A percentile compares a stretch with the other conserved stretches of the same genome.
Conservation (phyloP, 2,888 invertebrate species). For the Meteorus cinctellus region DNA sequence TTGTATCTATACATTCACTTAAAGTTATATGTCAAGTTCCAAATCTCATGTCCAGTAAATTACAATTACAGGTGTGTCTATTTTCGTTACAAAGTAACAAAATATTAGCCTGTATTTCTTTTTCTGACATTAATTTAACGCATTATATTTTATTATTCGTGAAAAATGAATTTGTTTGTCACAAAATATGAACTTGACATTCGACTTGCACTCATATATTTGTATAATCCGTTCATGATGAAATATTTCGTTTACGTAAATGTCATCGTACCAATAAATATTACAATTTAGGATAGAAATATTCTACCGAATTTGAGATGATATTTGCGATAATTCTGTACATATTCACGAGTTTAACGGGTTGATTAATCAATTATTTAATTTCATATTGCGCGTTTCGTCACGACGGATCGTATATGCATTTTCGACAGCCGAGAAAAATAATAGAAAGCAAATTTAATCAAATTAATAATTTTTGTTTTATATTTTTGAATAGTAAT, state of each 20-base stretch:
- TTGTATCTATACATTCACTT: constrained; percentile 48
- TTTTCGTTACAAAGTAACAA: constrained; percentile 20
- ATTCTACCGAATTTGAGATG: constrained; percentile 49
- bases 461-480: not conserved
- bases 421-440: not conserved
- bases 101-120: constrained; percentile 17
- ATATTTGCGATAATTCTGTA: constrained; percentile 44
- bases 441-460: too few species aligned
- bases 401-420: constrained; percentile 11
- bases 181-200: constrained; percentile 60
- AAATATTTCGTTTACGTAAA: constrained; percentile 53
- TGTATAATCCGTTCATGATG: constrained; percentile 54
- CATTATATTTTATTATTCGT: constrained; percentile 9
- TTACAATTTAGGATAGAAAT: constrained; percentile 62
- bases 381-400: not conserved
- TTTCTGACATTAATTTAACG: constrained; percentile 21
- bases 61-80: constrained; percentile 39
- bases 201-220: constrained; percentile 62
- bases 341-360: not conserved
- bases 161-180: constrained; percentile 12
- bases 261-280: constrained; percentile 69
- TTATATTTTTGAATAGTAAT: not conserved
- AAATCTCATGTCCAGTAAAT: constrained; percentile 52
- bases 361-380: not conserved
- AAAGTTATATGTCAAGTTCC: constrained; percentile 63